A percentile compares a stretch with the other conserved stretches of the same genome.
Conservation (phyloP, 1,140 invertebrate genomes). For the Stegodyphus mimosarum region DNA sequence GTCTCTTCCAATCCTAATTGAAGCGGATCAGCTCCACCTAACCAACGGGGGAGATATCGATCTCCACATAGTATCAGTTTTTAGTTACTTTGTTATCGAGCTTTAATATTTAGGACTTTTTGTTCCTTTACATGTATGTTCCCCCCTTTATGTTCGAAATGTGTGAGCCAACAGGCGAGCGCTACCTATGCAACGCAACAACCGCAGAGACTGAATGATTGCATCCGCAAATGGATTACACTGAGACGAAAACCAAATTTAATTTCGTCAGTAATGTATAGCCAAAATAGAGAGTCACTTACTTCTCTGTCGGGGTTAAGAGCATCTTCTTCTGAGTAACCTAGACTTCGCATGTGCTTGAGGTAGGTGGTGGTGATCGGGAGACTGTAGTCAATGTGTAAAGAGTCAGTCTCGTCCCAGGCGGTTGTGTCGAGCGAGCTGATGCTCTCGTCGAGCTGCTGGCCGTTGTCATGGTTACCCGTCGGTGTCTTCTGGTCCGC, state of each 20-base stretch:
- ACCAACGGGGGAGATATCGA: too few relatives aligned
- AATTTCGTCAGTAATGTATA: too few relatives aligned
- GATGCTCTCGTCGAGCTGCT: conserved; percentile 29
- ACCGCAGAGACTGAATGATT: not conserved
- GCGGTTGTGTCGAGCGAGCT: conserved; percentile 34
- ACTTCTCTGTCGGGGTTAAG: conserved; percentile 56
- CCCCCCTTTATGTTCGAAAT: not conserved
- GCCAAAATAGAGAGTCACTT: not conserved
- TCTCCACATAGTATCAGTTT: too few relatives aligned
- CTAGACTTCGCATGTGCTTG: conserved; percentile 73
- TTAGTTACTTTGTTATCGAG: too few relatives aligned
- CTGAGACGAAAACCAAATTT: not conserved
- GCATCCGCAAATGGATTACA: not conserved
- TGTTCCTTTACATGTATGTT: not conserved
- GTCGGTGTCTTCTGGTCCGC: not conserved
- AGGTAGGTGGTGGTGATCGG: conserved; percentile 88
- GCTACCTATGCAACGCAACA: conserved; percentile 1
- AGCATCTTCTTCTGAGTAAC: conserved; percentile 62
- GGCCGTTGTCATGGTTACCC: conserved; percentile 48
- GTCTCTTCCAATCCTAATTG: too few relatives aligned
- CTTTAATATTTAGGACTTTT: too few relatives aligned
- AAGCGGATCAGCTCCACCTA: too few relatives aligned
- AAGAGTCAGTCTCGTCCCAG: conserved; percentile 56
- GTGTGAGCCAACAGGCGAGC: not conserved
- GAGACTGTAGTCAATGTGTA: conserved; percentile 79